These are phyloP conservation scores for Maccullochella peelii DNA, from an alignment of 2,113 vertebrate genomes.

Conservation along the genomic window DNA sequence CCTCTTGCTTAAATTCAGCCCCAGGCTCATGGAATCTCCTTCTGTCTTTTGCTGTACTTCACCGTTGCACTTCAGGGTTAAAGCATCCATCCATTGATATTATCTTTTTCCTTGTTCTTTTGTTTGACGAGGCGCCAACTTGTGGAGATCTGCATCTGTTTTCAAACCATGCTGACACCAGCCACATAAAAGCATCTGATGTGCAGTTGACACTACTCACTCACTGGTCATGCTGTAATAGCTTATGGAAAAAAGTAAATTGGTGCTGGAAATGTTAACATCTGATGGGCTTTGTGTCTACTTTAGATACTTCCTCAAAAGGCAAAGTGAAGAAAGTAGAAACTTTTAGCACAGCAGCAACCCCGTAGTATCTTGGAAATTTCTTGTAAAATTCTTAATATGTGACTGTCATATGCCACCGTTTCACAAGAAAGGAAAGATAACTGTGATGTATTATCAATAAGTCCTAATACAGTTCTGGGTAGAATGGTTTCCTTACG, in stretches of 20 bases:
- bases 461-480: background rate
- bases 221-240: background rate
- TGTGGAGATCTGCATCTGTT: constrained; percentile 1
- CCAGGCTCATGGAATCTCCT: constrained; percentile 24
- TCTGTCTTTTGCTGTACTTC: constrained; percentile 22
- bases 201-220: background rate
- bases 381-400: background rate
- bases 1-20: constrained; percentile 33
- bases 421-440: background rate
- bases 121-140: constrained; percentile 31
- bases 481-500: background rate
- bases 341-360: background rate
- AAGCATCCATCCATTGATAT: constrained; percentile 25
- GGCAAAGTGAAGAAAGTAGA: background rate
- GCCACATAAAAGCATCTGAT: background rate
- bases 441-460: background rate
- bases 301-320: background rate
- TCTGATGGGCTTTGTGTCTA: background rate
- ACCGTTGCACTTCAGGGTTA: constrained; percentile 24
- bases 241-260: background rate
- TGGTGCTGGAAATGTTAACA: background rate
- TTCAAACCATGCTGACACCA: background rate
- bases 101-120: constrained; percentile 1
- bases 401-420: background rate
- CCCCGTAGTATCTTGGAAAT: background rate